phyloP scores from a whole-genome alignment of 2,888 invertebrate genomes.

The Seira sanloemensis region DNA sequence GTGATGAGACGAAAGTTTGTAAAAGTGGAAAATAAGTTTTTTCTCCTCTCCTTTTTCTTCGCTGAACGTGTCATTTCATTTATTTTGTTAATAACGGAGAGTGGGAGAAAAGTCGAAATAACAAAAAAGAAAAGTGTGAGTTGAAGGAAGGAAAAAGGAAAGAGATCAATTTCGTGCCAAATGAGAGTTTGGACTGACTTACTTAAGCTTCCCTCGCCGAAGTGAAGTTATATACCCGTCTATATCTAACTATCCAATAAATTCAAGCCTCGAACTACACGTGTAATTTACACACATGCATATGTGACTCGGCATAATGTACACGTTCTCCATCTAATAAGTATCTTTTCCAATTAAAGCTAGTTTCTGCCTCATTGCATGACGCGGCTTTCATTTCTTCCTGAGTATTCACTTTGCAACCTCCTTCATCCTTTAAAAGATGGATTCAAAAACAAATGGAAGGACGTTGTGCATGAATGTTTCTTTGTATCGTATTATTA shows the following conservation, averaged over 20 bases:
- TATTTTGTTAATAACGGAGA: conserved; percentile 72
- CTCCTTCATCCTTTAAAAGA: neutral
- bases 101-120: conserved; percentile 41
- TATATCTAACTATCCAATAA: neutral
- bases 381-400: neutral
- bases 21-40: conserved; percentile 11
- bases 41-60: conserved; percentile 19
- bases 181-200: conserved; percentile 61
- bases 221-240: neutral
- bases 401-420: neutral
- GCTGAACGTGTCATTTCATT: conserved; percentile 72
- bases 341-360: no score
- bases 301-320: neutral
- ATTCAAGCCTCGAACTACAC: neutral
- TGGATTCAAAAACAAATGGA: conserved; percentile 28
- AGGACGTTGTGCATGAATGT: conserved; percentile 6
- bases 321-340: no score
- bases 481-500: conserved; percentile 1
- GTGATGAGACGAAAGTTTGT: conserved; percentile 6
- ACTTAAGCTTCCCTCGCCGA: conserved; percentile 13
- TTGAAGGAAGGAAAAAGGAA: no score
- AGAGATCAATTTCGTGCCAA: conserved; percentile 70
- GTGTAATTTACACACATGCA: neutral
- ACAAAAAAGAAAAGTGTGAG: conserved; percentile 42
- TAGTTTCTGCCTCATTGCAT: neutral